Percentiles rank a stretch among this genome's conserved stretches.
phyloP scores from a whole-genome alignment of 64 coral and sea anemone genomes.

The Pocillopora damicornis region DNA sequence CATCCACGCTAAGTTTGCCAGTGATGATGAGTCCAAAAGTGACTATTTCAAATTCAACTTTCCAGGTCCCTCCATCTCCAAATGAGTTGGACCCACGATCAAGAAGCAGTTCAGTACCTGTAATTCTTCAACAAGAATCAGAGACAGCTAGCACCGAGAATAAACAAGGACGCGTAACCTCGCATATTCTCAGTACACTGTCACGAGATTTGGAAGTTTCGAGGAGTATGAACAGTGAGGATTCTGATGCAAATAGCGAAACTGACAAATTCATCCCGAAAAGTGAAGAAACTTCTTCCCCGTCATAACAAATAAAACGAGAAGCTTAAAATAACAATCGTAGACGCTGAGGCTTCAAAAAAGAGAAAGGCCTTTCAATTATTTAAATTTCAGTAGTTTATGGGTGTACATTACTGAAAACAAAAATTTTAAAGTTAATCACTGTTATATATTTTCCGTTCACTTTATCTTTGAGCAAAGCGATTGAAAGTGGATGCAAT shows the following conservation, averaged over 20 bases:
- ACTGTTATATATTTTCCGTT: no score
- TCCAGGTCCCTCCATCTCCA: background rate
- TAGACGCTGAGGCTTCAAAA: background rate
- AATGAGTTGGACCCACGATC: background rate
- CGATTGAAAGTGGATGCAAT: no score
- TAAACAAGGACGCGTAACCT: background rate
- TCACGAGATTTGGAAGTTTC: background rate
- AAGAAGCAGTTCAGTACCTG: conserved; percentile 9
- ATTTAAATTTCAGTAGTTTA: background rate
- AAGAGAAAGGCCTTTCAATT: background rate
- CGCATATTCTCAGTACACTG: background rate
- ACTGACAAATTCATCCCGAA: background rate
- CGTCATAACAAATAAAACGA: background rate
- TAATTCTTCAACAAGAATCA: background rate
- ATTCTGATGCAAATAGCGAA: background rate
- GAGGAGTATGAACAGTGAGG: background rate
- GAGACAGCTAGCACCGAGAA: background rate
- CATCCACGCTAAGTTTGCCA: conserved; percentile 3
- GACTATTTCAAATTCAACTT: background rate
- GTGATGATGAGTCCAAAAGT: background rate
- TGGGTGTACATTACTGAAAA: no score
- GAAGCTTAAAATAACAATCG: background rate
- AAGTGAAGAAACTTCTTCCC: background rate
- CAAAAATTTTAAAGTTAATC: no score
- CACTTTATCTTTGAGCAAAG: no score